Percentiles rank a stretch among this genome's conserved stretches.
These are phyloP conservation scores for Dynastes tityus DNA, from an alignment of 2,888 invertebrate species.

Conservation along the genomic window DNA sequence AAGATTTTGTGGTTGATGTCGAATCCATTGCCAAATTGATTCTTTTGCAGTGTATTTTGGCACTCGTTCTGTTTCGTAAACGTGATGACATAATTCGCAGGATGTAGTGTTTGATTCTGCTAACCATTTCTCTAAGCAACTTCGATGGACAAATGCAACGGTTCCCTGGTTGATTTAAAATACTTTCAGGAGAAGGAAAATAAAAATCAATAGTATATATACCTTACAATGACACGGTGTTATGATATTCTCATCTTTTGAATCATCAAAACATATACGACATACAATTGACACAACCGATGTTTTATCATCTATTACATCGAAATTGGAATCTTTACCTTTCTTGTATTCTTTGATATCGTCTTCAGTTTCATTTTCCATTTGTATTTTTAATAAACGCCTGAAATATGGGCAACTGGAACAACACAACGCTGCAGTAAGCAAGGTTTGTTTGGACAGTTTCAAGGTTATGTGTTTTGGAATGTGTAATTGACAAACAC, in stretches of 20 bases:
- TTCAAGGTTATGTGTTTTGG: constrained; percentile 49
- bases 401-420: constrained; percentile 45
- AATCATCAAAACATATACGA: constrained; percentile 72
- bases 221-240: constrained; percentile 73
- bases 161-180: constrained; percentile 75
- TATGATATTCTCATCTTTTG: constrained; percentile 69
- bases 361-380: constrained; percentile 46
- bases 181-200: constrained; percentile 1
- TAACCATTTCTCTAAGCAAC: constrained; percentile 84
- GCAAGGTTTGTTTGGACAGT: constrained; percentile 32
- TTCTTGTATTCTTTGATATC: constrained; percentile 46
- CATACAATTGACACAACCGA: constrained; percentile 68
- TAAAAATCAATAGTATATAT: constrained; percentile 48
- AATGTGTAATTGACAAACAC: constrained; percentile 35
- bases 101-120: constrained; percentile 80
- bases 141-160: constrained; percentile 81
- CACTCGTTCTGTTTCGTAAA: constrained; percentile 78
- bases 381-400: constrained; percentile 33
- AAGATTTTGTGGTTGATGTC: constrained; percentile 61
- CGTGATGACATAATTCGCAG: constrained; percentile 83
- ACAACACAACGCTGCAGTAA: constrained; percentile 30
- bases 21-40: constrained; percentile 77
- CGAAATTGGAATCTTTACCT: constrained; percentile 41
- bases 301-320: constrained; percentile 54
- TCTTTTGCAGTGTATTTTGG: constrained; percentile 75